A percentile compares a stretch with the other conserved stretches of the same genome.
These are phyloP conservation scores for Napeogenes inachia DNA, from an alignment of 2,888 invertebrate genomes.

Conservation along the genomic window DNA sequence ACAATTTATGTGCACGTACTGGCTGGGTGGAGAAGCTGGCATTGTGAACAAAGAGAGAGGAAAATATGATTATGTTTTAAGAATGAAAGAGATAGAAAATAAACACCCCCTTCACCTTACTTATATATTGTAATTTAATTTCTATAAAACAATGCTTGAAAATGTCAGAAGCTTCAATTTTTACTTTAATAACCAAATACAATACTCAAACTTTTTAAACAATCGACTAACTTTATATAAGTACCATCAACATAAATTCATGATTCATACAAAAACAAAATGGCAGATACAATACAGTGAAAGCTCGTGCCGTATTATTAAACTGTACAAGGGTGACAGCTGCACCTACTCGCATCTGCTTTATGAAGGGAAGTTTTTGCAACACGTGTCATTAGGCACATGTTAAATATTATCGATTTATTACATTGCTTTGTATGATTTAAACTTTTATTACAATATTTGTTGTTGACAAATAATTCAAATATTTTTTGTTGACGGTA, in stretches of 20 bases:
- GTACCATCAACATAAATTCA: too few relatives aligned
- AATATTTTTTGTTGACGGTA: too few relatives aligned
- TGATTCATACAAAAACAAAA: not conserved
- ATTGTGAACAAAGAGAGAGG: constrained; percentile 26
- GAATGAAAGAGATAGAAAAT: constrained; percentile 5
- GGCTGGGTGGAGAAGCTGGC: constrained; percentile 29
- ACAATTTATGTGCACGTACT: constrained; percentile 52
- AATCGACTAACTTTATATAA: too few relatives aligned
- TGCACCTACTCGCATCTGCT: constrained; percentile 45
- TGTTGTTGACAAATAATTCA: too few relatives aligned
- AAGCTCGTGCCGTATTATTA: constrained; percentile 72
- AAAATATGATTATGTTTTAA: constrained; percentile 3
- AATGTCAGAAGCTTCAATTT: too few relatives aligned
- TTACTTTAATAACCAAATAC: too few relatives aligned
- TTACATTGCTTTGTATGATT: not conserved
- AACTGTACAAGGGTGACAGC: constrained; percentile 60
- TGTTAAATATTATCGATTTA: not conserved
- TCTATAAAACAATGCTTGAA: too few relatives aligned
- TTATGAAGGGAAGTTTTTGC: constrained; percentile 15
- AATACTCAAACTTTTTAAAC: too few relatives aligned
- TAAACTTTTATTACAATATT: too few relatives aligned
- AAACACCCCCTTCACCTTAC: not conserved
- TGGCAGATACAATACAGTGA: constrained; percentile 48
- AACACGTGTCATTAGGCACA: constrained; percentile 20
- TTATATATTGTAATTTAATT: too few relatives aligned